Conservation (phyloP, 2,113 vertebrate genomes). For the Hystrix brachyura region DNA sequence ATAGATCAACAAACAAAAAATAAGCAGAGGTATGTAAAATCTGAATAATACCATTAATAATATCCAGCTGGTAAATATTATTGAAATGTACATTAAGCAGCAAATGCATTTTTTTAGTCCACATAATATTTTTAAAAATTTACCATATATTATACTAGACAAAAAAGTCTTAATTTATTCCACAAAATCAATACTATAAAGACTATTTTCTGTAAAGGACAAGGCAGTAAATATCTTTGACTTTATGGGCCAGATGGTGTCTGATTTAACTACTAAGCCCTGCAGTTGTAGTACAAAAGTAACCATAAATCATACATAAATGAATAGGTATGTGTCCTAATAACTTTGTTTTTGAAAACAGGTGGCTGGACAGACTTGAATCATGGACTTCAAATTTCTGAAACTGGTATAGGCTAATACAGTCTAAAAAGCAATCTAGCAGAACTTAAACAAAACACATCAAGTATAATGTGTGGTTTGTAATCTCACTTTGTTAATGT, state of each 20-base stretch:
- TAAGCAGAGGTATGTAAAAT: constrained; percentile 37
- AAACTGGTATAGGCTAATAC: background rate
- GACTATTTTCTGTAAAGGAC: constrained; percentile 39
- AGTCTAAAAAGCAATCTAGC: background rate
- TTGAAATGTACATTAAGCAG: background rate
- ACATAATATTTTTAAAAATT: constrained; percentile 36
- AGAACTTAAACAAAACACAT: background rate
- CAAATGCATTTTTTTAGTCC: background rate
- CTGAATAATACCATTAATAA: constrained; percentile 18
- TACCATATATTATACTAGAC: background rate
- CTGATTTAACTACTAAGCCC: background rate
- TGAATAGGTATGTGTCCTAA: background rate
- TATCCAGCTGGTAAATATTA: constrained; percentile 4
- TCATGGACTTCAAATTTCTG: background rate
- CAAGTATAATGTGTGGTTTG: background rate
- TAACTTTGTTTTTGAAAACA: constrained; percentile 8
- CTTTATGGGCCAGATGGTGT: background rate
- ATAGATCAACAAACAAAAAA: background rate
- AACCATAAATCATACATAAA: background rate
- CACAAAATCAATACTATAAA: constrained; percentile 17
- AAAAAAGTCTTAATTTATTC: constrained; percentile 46
- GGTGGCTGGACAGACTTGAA: background rate
- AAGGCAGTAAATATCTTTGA: background rate
- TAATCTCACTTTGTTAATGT: background rate
- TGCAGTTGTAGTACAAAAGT: constrained; percentile 2